Evolutionary conservation across 2,797 vertebrate species (phyloP).

Genomic region (Malurus leucopterus): DNA sequence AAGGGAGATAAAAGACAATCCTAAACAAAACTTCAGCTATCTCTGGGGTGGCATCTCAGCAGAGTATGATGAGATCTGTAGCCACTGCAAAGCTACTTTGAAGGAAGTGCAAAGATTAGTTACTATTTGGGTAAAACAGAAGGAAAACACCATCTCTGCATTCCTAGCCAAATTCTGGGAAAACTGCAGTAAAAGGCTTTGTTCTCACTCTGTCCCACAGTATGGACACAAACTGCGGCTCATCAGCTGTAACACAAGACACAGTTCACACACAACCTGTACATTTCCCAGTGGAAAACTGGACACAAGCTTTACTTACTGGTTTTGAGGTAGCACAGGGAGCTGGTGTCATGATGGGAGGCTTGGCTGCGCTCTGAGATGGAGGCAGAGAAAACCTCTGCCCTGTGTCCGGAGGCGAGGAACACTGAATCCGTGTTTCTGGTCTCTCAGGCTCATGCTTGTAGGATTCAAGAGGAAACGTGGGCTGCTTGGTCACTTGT

Average conservation of each 20-base stretch:
- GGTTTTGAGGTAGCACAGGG: slow-evolving; percentile 82
- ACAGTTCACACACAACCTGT: background rate
- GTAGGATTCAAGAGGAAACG: slow-evolving; percentile 85
- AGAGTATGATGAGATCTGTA: background rate
- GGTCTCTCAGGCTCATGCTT: slow-evolving; percentile 81
- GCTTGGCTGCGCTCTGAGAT: slow-evolving; percentile 71
- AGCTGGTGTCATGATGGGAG: slow-evolving; percentile 73
- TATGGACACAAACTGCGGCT: background rate
- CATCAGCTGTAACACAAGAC: background rate
- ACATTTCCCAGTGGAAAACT: background rate
- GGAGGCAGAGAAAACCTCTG: slow-evolving; percentile 80
- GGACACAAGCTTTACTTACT: slow-evolving; percentile 74
- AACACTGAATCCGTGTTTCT: slow-evolving; percentile 81
- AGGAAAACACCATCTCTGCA: background rate
- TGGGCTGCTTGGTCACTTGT: slow-evolving; percentile 83
- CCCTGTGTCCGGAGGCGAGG: slow-evolving; percentile 83
- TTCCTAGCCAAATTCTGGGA: background rate
- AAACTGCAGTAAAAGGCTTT: background rate
- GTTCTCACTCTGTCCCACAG: background rate
- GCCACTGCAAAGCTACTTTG: background rate
- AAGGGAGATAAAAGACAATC: background rate
- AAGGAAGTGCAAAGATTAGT: background rate
- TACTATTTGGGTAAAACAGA: background rate
- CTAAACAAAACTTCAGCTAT: background rate
- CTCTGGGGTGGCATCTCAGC: background rate